Evolutionary conservation across 2,888 invertebrate species (phyloP).

Genomic region (Trachelus troglodyta): DNA sequence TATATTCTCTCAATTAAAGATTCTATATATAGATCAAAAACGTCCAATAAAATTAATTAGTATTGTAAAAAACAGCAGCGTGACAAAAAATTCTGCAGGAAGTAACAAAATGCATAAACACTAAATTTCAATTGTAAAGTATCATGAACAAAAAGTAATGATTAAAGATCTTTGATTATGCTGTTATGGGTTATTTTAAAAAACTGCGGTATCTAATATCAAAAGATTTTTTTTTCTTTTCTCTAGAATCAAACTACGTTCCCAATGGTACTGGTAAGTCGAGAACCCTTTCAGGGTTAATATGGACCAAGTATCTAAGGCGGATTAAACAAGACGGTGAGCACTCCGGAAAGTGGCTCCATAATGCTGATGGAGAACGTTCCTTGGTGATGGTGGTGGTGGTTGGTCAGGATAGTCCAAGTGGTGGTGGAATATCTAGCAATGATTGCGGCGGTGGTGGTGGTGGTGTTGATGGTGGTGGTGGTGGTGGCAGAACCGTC

Average conservation of each 20-base stretch:
- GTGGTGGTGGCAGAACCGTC: slow-evolving; percentile 16
- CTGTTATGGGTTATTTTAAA: neutral
- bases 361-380: neutral
- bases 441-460: slow-evolving; percentile 21
- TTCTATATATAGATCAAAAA: neutral
- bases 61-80: neutral
- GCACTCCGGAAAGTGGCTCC: neutral
- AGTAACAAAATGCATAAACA: neutral
- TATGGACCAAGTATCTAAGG: neutral
- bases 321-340: neutral
- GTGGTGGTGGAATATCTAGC: neutral
- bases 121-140: neutral
- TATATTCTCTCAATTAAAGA: neutral
- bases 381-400: slow-evolving; percentile 10
- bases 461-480: neutral
- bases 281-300: slow-evolving; percentile 8
- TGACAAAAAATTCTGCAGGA: neutral
- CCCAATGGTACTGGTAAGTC: neutral
- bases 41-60: neutral
- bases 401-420: neutral
- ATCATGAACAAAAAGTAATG: neutral
- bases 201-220: neutral
- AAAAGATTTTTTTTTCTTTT: neutral
- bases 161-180: neutral
- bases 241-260: neutral